Evolutionary conservation across 1,140 invertebrate genomes (phyloP).

Genomic region (Nilaparvata lugens): DNA sequence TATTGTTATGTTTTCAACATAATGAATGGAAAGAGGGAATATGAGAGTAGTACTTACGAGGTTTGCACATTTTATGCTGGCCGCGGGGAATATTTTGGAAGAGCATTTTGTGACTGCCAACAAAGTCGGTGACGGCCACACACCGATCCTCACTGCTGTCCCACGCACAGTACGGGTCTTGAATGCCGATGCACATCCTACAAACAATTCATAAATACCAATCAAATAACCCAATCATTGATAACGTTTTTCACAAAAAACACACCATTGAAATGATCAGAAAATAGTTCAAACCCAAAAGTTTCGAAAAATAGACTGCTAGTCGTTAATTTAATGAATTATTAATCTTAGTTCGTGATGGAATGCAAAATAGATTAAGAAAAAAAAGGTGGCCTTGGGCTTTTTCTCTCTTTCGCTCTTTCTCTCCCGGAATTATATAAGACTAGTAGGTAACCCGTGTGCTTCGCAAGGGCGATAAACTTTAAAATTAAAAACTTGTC

Average conservation of each 20-base stretch:
- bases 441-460: no score
- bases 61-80: conserved; percentile 49
- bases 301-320: no score
- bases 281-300: no score
- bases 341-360: no score
- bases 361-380: no score
- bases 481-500: no score
- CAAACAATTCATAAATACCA: conserved; percentile 33
- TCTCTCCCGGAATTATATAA: no score
- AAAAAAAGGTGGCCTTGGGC: no score
- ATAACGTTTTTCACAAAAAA: neutral
- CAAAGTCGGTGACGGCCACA: conserved; percentile 52
- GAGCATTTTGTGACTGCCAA: conserved; percentile 49
- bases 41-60: conserved; percentile 2
- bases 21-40: neutral
- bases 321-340: neutral
- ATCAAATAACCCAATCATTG: no score
- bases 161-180: conserved; percentile 98
- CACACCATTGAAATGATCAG: neutral
- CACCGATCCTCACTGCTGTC: conserved; percentile 65
- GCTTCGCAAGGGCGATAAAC: no score
- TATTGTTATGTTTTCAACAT: no score
- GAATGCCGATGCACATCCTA: conserved; percentile 79
- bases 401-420: no score
- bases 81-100: conserved; percentile 64